phyloP scores from a whole-genome alignment of 1,140 invertebrate genomes.

The Drosophila rhopaloa region DNA sequence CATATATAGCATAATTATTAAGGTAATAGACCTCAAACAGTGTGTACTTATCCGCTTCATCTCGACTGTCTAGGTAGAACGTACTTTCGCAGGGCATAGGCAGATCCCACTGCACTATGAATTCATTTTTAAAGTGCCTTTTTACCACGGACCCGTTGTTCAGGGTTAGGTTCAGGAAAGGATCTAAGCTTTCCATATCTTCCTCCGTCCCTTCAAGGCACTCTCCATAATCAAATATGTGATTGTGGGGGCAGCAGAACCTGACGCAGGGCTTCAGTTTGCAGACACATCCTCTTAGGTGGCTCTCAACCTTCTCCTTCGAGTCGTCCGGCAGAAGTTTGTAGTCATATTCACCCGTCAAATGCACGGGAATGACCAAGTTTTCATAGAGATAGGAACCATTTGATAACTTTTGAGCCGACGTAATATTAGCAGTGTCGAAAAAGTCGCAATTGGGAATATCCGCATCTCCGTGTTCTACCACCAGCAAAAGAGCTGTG shows the following conservation, averaged over 20 bases:
- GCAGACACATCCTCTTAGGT: constrained; percentile 68
- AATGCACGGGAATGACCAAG: constrained; percentile 50
- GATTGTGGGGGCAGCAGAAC: constrained; percentile 60
- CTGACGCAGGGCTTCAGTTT: constrained; percentile 50
- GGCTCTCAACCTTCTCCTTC: constrained; percentile 15
- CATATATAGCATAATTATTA: no score
- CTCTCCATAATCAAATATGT: not conserved
- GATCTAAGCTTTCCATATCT: constrained; percentile 24
- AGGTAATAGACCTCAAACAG: constrained; percentile 55
- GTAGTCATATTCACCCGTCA: constrained; percentile 54
- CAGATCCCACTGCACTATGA: constrained; percentile 54
- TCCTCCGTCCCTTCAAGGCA: constrained; percentile 18
- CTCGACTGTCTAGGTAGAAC: constrained; percentile 31
- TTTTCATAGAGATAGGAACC: constrained; percentile 63
- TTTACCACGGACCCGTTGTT: constrained; percentile 19
- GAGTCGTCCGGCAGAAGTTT: constrained; percentile 17
- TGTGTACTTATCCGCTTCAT: constrained; percentile 38
- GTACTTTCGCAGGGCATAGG: constrained; percentile 43
- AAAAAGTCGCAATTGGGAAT: constrained; percentile 60
- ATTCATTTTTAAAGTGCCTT: constrained; percentile 50
- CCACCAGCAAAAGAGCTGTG: not conserved
- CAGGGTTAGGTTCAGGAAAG: constrained; percentile 51
- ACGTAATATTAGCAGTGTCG: constrained; percentile 60
- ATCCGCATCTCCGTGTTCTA: not conserved
- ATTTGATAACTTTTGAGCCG: constrained; percentile 31